Evolutionary conservation across 2,888 invertebrate genomes (phyloP).

Genomic region (Arctia plantaginis): DNA sequence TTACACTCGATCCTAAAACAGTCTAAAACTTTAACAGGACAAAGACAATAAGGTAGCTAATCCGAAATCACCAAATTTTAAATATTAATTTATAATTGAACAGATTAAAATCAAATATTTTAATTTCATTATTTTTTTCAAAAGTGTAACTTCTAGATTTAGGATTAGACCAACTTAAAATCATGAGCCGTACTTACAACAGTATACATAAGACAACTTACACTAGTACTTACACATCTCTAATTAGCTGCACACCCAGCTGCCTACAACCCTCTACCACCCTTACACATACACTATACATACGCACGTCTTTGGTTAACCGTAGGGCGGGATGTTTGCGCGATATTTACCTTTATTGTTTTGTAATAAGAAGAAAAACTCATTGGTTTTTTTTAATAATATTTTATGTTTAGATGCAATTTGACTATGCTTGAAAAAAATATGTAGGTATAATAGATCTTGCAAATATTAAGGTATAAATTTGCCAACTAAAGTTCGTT

Average conservation of each 20-base stretch:
- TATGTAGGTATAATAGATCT: neutral
- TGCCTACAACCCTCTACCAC: conserved; percentile 58
- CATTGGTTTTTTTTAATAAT: neutral
- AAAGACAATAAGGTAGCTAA: neutral
- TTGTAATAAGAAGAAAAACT: conserved; percentile 6
- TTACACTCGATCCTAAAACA: conserved; percentile 26
- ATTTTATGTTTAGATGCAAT: neutral
- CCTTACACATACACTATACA: conserved; percentile 60
- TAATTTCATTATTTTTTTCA: too few species aligned
- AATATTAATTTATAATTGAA: neutral
- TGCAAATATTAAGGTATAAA: neutral
- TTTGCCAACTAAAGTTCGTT: neutral
- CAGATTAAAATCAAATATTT: too few species aligned
- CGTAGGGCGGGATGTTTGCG: conserved; percentile 65
- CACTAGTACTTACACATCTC: conserved; percentile 42
- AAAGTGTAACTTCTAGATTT: neutral
- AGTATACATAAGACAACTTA: conserved; percentile 50
- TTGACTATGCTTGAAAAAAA: neutral
- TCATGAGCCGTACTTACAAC: conserved; percentile 16
- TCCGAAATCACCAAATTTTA: neutral
- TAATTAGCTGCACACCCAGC: conserved; percentile 62
- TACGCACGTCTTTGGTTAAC: conserved; percentile 71
- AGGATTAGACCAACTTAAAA: conserved; percentile 21
- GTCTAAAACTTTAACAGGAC: conserved; percentile 4
- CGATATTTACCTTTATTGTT: conserved; percentile 34